phyloP scores from a whole-genome alignment of 2,888 invertebrate genomes.

The Pollenia amentaria region DNA sequence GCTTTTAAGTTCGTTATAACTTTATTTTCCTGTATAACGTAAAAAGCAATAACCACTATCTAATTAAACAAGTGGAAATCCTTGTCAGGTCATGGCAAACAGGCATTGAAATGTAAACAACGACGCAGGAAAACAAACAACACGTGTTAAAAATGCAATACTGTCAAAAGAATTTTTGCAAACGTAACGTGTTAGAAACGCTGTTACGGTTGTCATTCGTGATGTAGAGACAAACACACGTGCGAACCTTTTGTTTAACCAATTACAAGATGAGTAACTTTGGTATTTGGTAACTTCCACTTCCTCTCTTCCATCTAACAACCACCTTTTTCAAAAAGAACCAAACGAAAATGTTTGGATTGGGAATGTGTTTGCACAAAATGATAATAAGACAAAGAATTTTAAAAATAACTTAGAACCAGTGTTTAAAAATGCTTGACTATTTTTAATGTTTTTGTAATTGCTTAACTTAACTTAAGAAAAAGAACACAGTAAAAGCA shows the following conservation, averaged over 20 bases:
- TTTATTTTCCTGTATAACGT: too few relatives aligned
- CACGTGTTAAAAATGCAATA: constrained; percentile 69
- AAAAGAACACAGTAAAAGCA: too few relatives aligned
- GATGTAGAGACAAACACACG: constrained; percentile 54
- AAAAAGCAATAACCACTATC: constrained; percentile 53
- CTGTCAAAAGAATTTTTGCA: constrained; percentile 40
- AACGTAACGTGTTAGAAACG: constrained; percentile 51
- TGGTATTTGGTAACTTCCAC: constrained; percentile 11
- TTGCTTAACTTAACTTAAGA: too few relatives aligned
- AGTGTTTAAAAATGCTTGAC: too few relatives aligned
- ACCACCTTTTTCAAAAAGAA: background rate
- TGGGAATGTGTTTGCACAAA: constrained; percentile 29
- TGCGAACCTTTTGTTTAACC: constrained; percentile 54
- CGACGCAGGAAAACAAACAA: constrained; percentile 45
- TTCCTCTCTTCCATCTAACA: background rate
- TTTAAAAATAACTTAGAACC: too few relatives aligned
- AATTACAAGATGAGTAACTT: constrained; percentile 52
- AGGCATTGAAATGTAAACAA: constrained; percentile 34
- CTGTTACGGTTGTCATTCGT: constrained; percentile 61
- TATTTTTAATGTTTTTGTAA: too few relatives aligned
- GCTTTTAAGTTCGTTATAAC: too few relatives aligned
- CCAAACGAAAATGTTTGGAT: background rate
- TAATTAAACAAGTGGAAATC: constrained; percentile 65
- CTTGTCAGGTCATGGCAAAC: constrained; percentile 56
- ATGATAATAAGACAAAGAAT: background rate